Percentiles rank a stretch among this genome's conserved stretches.
phyloP scores from a whole-genome alignment of 2,888 invertebrate species.

The Hermaeophaga mercurialis region DNA sequence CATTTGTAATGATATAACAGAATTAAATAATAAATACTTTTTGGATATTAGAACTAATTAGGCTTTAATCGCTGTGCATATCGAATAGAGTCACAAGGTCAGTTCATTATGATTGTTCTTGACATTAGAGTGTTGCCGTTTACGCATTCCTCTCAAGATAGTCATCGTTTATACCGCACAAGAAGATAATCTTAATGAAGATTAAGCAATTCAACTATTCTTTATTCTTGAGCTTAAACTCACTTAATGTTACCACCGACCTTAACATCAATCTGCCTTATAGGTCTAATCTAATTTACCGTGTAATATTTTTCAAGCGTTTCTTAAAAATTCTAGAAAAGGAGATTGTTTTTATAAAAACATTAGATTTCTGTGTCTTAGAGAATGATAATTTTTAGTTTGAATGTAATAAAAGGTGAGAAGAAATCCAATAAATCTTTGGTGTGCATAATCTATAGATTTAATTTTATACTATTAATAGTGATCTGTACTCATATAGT shows the following conservation, averaged over 20 bases:
- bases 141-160: slow-evolving; percentile 12
- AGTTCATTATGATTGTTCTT: slow-evolving; percentile 5
- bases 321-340: too few relatives aligned
- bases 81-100: background rate
- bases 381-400: too few relatives aligned
- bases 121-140: slow-evolving; percentile 10
- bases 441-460: too few relatives aligned
- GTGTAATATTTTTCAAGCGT: too few relatives aligned
- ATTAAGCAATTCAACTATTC: slow-evolving; percentile 18
- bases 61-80: background rate
- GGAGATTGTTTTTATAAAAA: too few relatives aligned
- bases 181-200: slow-evolving; percentile 18
- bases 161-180: slow-evolving; percentile 15
- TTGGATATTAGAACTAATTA: background rate
- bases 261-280: slow-evolving; percentile 12
- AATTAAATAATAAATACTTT: background rate
- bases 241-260: background rate
- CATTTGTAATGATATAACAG: too few relatives aligned
- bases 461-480: too few relatives aligned
- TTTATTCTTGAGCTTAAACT: slow-evolving; percentile 9
- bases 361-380: too few relatives aligned
- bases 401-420: too few relatives aligned
- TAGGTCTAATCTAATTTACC: background rate
- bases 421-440: too few relatives aligned
- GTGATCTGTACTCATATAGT: too few relatives aligned